Evolutionary conservation across 1,140 invertebrate species (phyloP), one percentile per base, ranked within the genome.

Genomic region (Carcinoscorpius rotundicauda): DNA sequence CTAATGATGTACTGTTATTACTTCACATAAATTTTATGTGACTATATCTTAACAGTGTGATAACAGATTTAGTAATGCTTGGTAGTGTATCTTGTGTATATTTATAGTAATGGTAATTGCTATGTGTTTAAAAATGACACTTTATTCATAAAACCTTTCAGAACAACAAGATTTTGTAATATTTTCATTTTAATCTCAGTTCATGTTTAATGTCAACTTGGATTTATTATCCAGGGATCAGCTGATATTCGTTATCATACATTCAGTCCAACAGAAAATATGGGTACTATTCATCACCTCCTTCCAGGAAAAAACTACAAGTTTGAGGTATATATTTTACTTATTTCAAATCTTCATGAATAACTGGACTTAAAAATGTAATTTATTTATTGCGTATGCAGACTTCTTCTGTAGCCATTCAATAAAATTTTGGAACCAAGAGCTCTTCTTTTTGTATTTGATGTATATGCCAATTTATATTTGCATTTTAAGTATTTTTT

Each of bases 261-360:
- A 70, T 92, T 93, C 74, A 80, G 80, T 58, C 80, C 87, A 4
- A 79, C 77, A 67, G 87, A 88, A 66, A 80, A 83, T 9, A 77
- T 81, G 51, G 91, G 89, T 2, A 75, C 83, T 3, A 86, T 94
- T 62, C 82, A 81, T 66, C 84, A 85, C 58, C 77, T 95, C 10
- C 81, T 82, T 67, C 89, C 92, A 0, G 91, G 91, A 64, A 86
- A 85, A 71, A 85, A 83, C 0, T 96, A 95, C 77, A 78, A 85
- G 11, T 93, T 95, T 72, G 64, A 69, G 64, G 68, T 69, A 62
- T 66, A 29, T 29, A 49, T 48, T 10, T 52, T 51, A 52, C 5
- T 11, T 50, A 52, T 52, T 61, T 9, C 48, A 5, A 61, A 29
- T 11, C 11, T 60, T 51, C 49, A 11, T 29, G 60, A 11, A 5